Base-by-base conservation (phyloP, 2,888 invertebrate species). In the Hecatera dysodea region DNA sequence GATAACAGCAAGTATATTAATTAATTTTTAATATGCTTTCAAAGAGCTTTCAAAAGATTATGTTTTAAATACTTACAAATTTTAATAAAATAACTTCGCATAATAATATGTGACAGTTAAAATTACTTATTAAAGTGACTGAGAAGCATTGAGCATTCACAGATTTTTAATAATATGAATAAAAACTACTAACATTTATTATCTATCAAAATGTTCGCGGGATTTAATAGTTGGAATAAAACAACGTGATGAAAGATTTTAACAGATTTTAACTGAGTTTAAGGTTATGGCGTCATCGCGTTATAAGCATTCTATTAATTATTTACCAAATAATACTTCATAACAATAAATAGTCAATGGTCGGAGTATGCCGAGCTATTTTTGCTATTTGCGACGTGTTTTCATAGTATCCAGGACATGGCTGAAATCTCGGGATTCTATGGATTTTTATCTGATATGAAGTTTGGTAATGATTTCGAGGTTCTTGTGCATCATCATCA, bases 11-110 rank as follows among this genome's bases (percentile, higher is more conserved):
- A 62, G 50, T 62, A 52, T 72, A 78, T 67, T 80, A 78, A 74
- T 82, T 80, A 74, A 79, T 62, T 79, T 67, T 42, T 12, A 64
- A 62, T 67, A 33, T 72, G 11, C 7, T 52, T 67, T 64, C 52
- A 39, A 82, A 65, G 56, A 39, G 64, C 53, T 53, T 56, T 61
- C 22, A 52, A 61, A 48, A 27, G 39, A 50, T 64, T 81, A 53
- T 33, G 57, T 46, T 57, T 50, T 62, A 36, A 11, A 52, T 42
- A 33, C 24, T 57, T 62, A 19, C 62, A 27, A 11, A 39, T 52
- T 72, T 52, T 46, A 53, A 48, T 62, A 50, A 50, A 53, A 29
- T 62, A 50, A 27, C 6, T 50, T 67, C 27, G 11, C 33, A 63
- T 57, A n/a, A n/a, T 29, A 6, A 6, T 33, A 11, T 42, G 39